phyloP scores from a whole-genome alignment of 2,113 vertebrate species.

The Mustela nigripes region DNA sequence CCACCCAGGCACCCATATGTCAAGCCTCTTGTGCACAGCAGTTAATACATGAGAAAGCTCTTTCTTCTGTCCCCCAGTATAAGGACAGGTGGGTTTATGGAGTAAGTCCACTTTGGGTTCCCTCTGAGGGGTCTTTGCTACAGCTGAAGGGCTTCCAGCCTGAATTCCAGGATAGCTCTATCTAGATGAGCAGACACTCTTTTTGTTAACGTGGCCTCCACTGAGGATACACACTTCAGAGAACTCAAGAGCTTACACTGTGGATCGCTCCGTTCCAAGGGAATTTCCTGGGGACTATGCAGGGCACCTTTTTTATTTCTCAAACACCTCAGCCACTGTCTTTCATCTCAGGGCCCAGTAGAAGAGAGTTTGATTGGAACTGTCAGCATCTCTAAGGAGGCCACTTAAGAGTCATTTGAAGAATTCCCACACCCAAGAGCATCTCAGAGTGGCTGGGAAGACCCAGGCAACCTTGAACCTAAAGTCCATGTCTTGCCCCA shows the following conservation, averaged over 20 bases:
- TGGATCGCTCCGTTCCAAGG: neutral
- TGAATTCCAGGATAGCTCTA: neutral
- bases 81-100: neutral
- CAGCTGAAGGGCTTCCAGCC: neutral
- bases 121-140: neutral
- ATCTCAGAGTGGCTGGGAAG: conserved; percentile 42
- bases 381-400: conserved; percentile 72
- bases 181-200: neutral
- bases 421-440: conserved; percentile 58
- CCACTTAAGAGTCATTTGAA: conserved; percentile 76
- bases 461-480: neutral
- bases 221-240: neutral
- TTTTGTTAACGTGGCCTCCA: neutral
- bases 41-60: neutral
- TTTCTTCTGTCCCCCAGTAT: neutral
- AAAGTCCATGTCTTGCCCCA: neutral
- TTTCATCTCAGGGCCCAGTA: conserved; percentile 66
- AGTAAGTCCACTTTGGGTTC: neutral
- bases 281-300: conserved; percentile 19
- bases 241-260: neutral
- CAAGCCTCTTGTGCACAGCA: neutral
- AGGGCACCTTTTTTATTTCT: conserved; percentile 57
- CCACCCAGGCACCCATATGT: neutral
- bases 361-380: conserved; percentile 70
- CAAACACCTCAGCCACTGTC: conserved; percentile 61